These are phyloP conservation scores for Drosophila paucipuncta DNA, from an alignment of 2,888 invertebrate species.

Conservation along the genomic window DNA sequence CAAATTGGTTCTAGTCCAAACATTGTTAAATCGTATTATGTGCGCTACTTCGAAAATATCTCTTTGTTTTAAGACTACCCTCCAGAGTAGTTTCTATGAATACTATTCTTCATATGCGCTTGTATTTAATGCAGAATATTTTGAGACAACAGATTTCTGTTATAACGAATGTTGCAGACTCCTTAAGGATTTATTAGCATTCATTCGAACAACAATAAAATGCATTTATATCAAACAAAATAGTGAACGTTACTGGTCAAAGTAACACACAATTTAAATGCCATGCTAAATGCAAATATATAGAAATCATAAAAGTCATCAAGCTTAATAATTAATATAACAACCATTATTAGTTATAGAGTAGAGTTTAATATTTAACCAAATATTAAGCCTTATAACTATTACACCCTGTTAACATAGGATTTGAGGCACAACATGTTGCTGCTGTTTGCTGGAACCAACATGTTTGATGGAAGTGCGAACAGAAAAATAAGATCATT, in stretches of 20 bases:
- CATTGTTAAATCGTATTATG: not conserved
- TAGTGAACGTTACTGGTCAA: not conserved
- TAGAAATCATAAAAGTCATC: not conserved
- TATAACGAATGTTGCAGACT: too few species aligned
- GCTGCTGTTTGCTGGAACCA: constrained; percentile 4
- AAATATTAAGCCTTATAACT: not conserved
- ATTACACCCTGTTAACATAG: not conserved
- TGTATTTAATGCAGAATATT: too few species aligned
- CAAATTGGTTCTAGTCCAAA: not conserved
- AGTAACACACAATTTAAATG: not conserved
- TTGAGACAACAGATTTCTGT: too few species aligned
- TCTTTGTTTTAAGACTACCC: not conserved
- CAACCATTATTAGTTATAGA: not conserved
- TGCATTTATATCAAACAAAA: not conserved
- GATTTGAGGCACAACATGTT: not conserved
- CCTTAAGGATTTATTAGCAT: too few species aligned
- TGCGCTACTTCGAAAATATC: not conserved
- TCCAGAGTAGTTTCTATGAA: not conserved
- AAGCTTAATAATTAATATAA: not conserved
- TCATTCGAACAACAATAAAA: not conserved
- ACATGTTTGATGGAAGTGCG: not conserved
- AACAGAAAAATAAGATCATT: not conserved
- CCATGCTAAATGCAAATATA: not conserved
- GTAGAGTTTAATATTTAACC: not conserved
- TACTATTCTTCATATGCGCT: not conserved